Conservation (phyloP, 2,888 invertebrate species). For the Hermaeophaga mercurialis region DNA sequence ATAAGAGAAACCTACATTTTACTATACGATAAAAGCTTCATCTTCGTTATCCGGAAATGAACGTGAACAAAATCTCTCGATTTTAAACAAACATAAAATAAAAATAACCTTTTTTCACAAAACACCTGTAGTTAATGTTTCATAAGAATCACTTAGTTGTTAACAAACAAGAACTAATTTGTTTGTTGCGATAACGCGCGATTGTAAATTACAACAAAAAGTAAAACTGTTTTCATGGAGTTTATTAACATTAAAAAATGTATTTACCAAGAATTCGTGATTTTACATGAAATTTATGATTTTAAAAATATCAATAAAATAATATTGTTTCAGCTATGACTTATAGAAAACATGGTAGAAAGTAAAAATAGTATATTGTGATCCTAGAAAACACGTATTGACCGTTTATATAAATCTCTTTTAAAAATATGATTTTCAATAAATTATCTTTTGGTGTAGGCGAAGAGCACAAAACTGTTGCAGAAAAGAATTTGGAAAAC, state of each 20-base stretch:
- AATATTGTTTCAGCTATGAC: too few species aligned
- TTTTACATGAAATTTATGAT: background rate
- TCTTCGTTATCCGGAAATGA: background rate
- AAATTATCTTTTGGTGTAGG: too few species aligned
- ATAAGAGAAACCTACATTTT: too few species aligned
- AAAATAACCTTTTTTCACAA: slow-evolving; percentile 11
- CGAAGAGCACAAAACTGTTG: too few species aligned
- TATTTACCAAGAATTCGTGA: background rate
- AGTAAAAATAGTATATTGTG: too few species aligned
- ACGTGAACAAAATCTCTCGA: background rate
- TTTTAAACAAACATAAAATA: slow-evolving; percentile 13
- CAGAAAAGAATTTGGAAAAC: too few species aligned
- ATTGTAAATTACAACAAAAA: background rate
- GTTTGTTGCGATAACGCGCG: slow-evolving; percentile 1
- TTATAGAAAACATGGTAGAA: too few species aligned
- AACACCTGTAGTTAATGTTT: slow-evolving; percentile 18
- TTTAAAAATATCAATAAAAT: too few species aligned
- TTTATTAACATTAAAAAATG: slow-evolving; percentile 1
- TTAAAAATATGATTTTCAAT: too few species aligned
- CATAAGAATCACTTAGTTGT: slow-evolving; percentile 13
- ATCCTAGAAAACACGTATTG: too few species aligned
- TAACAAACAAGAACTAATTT: slow-evolving; percentile 21
- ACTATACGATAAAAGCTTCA: too few species aligned
- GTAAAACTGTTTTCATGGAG: background rate
- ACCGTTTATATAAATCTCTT: too few species aligned